These are phyloP conservation scores for Scortum barcoo DNA, from an alignment of 2,113 vertebrate species.

Conservation along the genomic window DNA sequence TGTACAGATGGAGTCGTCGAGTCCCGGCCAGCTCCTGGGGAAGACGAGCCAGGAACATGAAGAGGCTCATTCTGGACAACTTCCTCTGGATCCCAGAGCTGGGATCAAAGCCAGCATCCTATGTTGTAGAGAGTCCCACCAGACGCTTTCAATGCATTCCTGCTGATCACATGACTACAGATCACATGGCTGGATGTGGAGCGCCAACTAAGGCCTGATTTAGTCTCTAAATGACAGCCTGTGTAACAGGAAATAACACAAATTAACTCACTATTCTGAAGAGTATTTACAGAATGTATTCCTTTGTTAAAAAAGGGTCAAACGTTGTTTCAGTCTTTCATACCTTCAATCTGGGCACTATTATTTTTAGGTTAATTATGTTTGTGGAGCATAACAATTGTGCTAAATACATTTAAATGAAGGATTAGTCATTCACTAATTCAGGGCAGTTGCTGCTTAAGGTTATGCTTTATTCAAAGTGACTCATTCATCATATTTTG, in stretches of 20 bases:
- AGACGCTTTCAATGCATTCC: slow-evolving; percentile 2
- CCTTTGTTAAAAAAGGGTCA: background rate
- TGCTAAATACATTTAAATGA: slow-evolving; percentile 10
- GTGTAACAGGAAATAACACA: background rate
- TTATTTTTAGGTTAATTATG: background rate
- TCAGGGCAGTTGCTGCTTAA: slow-evolving; percentile 10
- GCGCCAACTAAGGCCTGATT: background rate
- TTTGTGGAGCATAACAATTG: background rate
- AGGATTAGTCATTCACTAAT: slow-evolving; percentile 19
- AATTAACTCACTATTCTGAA: background rate
- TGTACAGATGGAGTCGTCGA: slow-evolving; percentile 54
- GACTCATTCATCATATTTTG: slow-evolving; percentile 27
- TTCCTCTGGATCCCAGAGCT: slow-evolving; percentile 43
- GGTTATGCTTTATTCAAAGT: slow-evolving; percentile 22
- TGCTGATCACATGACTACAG: slow-evolving; percentile 18
- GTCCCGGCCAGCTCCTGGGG: slow-evolving; percentile 33
- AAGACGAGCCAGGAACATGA: slow-evolving; percentile 55
- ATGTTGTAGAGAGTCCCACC: slow-evolving; percentile 16
- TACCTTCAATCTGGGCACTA: background rate
- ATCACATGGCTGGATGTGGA: background rate
- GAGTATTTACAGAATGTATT: background rate
- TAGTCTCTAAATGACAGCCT: background rate
- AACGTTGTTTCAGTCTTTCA: background rate
- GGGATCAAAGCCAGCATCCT: slow-evolving; percentile 39
- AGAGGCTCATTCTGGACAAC: slow-evolving; percentile 57